Base-by-base conservation (phyloP, 2,888 invertebrate genomes). In the Criorhina ranunculi region DNA sequence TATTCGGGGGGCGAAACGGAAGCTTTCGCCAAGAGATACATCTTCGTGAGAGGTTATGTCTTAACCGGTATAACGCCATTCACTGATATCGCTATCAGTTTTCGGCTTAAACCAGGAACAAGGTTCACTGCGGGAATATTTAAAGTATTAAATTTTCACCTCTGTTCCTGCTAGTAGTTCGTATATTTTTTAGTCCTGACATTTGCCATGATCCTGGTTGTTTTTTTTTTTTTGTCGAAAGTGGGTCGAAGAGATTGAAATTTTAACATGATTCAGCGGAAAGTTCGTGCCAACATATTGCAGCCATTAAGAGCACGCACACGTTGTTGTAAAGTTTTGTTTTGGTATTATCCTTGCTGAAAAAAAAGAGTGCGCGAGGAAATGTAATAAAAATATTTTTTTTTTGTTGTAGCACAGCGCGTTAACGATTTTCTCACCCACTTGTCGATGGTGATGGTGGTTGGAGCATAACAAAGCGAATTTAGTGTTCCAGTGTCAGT, bases 231-330 rank as follows among this genome's bases (percentile, higher is more conserved):
- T 6, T 3, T 17, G 8, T 5, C 24, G 33, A n/a, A 62, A 59
- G 57, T 67, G 40, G 51, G 42, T 42, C 31, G 59, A 6, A 77
- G 37, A 57, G 67, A 67, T 67, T 77, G 51, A 69, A 67, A 51
- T 55, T 77, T 77, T 42, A 51, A 67, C 76, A 77, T 51, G 67
- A 67, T 40, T 67, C 60, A 42, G 67, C 59, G 35, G 8, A 60
- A 77, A 77, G 24, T 60, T 77, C 40, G 40, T 60, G 59, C 42
- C 59, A 64, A 66, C 75, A 75, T 57, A 75, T 46, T 44, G 75
- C 37, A 31, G 29, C 67, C 67, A 77, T 77, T 77, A 77, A 77
- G 60, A 67, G 67, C 67, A 67, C 67, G 67, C 66, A 67, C 59
- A 67, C 51, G 53, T 53, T 77, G 59, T 69, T 67, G 31, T 33